These are phyloP conservation scores for Stictonetta naevosa DNA, from an alignment of 2,113 vertebrate genomes.

Conservation along the genomic window DNA sequence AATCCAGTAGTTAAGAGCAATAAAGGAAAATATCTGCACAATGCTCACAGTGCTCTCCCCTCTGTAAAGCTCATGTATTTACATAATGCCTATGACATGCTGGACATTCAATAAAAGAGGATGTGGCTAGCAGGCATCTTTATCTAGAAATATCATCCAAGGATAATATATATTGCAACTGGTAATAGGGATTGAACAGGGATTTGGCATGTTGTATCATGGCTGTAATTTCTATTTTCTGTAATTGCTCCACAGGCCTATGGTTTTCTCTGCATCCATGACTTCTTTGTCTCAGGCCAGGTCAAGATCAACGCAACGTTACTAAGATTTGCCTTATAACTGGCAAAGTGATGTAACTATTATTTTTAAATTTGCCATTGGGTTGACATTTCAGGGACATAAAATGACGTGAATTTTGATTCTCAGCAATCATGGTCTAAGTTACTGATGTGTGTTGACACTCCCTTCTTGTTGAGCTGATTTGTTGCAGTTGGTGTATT, in stretches of 20 bases:
- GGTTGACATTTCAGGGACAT: slow-evolving; percentile 40
- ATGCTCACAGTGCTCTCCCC: neutral
- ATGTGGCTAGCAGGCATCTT: neutral
- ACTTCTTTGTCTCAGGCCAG: neutral
- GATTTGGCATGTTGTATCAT: neutral
- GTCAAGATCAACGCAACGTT: neutral
- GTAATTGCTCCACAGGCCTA: neutral
- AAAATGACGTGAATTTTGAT: slow-evolving; percentile 2
- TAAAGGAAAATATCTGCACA: neutral
- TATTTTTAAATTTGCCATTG: slow-evolving; percentile 23
- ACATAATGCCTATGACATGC: neutral
- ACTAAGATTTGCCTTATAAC: neutral
- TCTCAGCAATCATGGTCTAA: accelerated
- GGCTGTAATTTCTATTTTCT: slow-evolving; percentile 8
- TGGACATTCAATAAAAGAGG: neutral
- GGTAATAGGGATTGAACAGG: neutral
- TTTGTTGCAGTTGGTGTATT: neutral
- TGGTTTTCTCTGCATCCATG: neutral
- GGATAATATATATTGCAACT: neutral
- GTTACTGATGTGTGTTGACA: neutral
- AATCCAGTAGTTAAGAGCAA: neutral
- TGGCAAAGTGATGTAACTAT: slow-evolving; percentile 41
- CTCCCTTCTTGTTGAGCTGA: neutral
- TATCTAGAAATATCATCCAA: neutral
- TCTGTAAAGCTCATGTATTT: neutral